phyloP scores from a whole-genome alignment of 2,113 vertebrate species.

The Paralichthys olivaceus region DNA sequence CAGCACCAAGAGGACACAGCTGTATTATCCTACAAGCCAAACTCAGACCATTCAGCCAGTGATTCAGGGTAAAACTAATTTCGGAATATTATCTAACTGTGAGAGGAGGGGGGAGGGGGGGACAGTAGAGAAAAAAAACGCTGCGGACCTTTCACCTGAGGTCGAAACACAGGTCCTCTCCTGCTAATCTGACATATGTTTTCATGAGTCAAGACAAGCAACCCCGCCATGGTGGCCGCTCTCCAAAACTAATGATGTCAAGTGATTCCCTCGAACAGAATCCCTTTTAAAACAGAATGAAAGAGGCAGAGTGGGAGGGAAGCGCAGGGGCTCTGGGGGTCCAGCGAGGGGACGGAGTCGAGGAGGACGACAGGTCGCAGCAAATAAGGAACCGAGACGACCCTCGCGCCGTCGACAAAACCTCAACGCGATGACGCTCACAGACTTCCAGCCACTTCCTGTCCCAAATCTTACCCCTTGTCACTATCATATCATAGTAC shows the following conservation, averaged over 20 bases:
- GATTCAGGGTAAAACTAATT: neutral
- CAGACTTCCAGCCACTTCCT: slow-evolving; percentile 53
- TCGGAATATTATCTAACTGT: neutral
- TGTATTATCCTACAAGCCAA: neutral
- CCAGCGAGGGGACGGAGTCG: slow-evolving; percentile 31
- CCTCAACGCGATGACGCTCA: slow-evolving; percentile 43
- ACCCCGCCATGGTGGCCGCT: slow-evolving; percentile 79
- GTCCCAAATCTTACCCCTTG: slow-evolving; percentile 79
- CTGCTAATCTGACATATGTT: slow-evolving; percentile 81
- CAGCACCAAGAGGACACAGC: neutral
- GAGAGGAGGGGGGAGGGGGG: neutral
- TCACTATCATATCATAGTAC: slow-evolving; percentile 84
- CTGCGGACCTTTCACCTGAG: slow-evolving; percentile 81
- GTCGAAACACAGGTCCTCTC: slow-evolving; percentile 68
- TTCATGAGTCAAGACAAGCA: slow-evolving; percentile 82
- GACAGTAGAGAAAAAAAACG: slow-evolving; percentile 23
- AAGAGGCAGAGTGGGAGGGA: slow-evolving; percentile 61
- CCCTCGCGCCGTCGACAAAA: slow-evolving; percentile 9
- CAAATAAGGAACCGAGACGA: slow-evolving; percentile 37
- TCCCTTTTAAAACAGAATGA: slow-evolving; percentile 77
- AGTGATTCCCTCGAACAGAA: slow-evolving; percentile 83
- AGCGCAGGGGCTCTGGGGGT: slow-evolving; percentile 39
- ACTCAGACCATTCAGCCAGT: neutral
- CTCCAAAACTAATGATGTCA: slow-evolving; percentile 86
- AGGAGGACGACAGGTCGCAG: slow-evolving; percentile 39